These are phyloP conservation scores for Leucophenga varia DNA, from an alignment of 1,140 invertebrate species.

Conservation along the genomic window DNA sequence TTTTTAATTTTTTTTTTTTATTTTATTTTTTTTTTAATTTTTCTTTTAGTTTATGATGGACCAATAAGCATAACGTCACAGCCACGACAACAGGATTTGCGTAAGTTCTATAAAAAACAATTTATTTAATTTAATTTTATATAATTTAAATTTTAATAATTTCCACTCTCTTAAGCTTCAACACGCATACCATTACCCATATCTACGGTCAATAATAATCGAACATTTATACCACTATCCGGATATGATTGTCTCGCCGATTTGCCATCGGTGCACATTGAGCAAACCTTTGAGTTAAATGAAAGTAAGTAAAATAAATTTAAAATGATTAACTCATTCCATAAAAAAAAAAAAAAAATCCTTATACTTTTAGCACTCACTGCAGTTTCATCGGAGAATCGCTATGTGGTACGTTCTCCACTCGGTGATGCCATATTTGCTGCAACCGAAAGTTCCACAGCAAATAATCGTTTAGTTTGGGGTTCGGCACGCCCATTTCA, in stretches of 20 bases:
- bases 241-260: slow-evolving; percentile 48
- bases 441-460: slow-evolving; percentile 62
- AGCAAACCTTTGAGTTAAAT: slow-evolving; percentile 54
- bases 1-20: neutral
- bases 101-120: slow-evolving; percentile 1
- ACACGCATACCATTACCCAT: slow-evolving; percentile 43
- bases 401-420: slow-evolving; percentile 65
- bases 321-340: neutral
- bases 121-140: neutral
- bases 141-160: neutral
- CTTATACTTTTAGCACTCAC: slow-evolving; percentile 39
- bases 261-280: slow-evolving; percentile 52
- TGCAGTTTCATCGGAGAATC: slow-evolving; percentile 62
- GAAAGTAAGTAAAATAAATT: slow-evolving; percentile 22
- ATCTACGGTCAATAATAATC: slow-evolving; percentile 30
- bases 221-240: slow-evolving; percentile 43
- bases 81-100: slow-evolving; percentile 23
- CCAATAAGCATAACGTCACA: slow-evolving; percentile 46
- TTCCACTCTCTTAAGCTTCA: slow-evolving; percentile 12
- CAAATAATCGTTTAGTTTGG: slow-evolving; percentile 61
- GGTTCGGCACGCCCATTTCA: slow-evolving; percentile 62
- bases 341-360: too few species aligned
- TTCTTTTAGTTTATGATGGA: slow-evolving; percentile 36
- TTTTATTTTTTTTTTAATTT: too few species aligned
- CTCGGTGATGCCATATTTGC: slow-evolving; percentile 65